A percentile compares a stretch with the other conserved stretches of the same genome.
Evolutionary conservation across 2,888 invertebrate species (phyloP).

Genomic region (Drosophila quinaria): DNA sequence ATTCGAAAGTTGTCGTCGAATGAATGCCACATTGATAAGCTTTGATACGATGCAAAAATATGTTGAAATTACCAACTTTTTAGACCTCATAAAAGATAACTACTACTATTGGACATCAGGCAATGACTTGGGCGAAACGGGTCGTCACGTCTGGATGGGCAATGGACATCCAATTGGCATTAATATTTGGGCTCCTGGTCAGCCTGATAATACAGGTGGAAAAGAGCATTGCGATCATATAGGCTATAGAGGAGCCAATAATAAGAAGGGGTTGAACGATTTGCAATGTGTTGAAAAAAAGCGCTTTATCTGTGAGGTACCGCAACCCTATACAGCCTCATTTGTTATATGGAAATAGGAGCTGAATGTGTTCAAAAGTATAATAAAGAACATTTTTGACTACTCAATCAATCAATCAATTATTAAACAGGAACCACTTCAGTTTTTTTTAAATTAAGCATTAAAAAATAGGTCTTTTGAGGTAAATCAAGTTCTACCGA

Average conservation of each 20-base stretch:
- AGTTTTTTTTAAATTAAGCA: too few species aligned
- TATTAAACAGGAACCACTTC: too few species aligned
- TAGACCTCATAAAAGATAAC: slow-evolving; percentile 6
- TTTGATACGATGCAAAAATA: slow-evolving; percentile 26
- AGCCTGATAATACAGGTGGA: neutral
- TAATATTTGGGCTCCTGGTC: neutral
- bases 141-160: slow-evolving; percentile 2
- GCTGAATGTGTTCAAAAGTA: neutral
- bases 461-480: too few species aligned
- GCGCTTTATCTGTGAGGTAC: neutral
- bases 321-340: neutral
- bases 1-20: slow-evolving; percentile 16
- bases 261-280: slow-evolving; percentile 1
- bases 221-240: neutral
- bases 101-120: slow-evolving; percentile 46
- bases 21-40: slow-evolving; percentile 20
- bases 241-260: neutral
- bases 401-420: neutral
- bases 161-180: neutral
- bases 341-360: slow-evolving; percentile 1
- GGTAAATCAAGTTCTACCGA: too few species aligned
- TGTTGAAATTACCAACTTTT: neutral
- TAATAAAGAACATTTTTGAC: neutral
- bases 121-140: neutral
- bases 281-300: rapidly evolving